Evolutionary conservation across 1,140 invertebrate species (phyloP), one percentile per base, ranked within the genome.

Genomic region (Calephelis virginiensis): DNA sequence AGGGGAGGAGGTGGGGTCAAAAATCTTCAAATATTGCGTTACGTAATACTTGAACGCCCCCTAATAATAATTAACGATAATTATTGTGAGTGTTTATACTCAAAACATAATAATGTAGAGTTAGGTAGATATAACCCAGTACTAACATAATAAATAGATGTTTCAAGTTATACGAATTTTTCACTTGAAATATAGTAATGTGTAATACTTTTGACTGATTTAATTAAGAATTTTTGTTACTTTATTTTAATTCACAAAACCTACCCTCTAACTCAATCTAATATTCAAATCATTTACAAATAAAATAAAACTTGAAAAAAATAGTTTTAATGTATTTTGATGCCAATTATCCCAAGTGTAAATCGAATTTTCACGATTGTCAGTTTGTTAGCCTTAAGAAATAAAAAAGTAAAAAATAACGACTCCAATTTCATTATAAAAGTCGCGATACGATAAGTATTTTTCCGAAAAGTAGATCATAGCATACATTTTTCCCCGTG

Each of bases 121-220:
- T 56, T 56, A 56, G 17, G 28, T 56, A 56, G 12, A 53, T 53
- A 17, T 56, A 56, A 28, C 50, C 50, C 17, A 7, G 14, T 56
- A 56, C 10, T 56, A 53, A 10, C 49, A 53, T 50, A 17, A 50
- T 50, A 37, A 56, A 37, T 56, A 56, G 53, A 4, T 37, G 53
- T 56, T 56, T 56, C 50, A 56, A 56, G 50, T 56, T 56, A 5
- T 56, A 56, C 10, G 17, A 13, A 56, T 56, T 56, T 56, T 28
- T 56, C 13, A 49, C 48, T 17, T 66, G 9, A 56, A 60, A 62
- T 46, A 66, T 65, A 63, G 62, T 48, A 61, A 70, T 63, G 50
- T 67, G 65, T 73, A 68, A 69, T 79, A 72, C 73, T 68, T 76
- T 78, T 69, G 82, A 84, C 82, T 84, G 82, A 84, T 82, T 84